phyloP scores from a whole-genome alignment of 2,797 vertebrate species.

The Pyrocephalus nanus region DNA sequence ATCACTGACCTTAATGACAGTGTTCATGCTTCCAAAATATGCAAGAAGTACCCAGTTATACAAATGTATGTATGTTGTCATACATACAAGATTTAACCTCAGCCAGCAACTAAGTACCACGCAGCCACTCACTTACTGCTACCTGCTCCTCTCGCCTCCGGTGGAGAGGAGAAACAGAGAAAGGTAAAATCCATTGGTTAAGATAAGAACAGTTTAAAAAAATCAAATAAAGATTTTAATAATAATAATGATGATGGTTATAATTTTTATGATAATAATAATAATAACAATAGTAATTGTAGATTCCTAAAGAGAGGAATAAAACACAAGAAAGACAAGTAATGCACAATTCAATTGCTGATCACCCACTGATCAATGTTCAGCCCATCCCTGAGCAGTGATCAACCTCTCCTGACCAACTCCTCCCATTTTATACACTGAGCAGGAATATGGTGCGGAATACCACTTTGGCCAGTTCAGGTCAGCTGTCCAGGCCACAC shows the following conservation, averaged over 20 bases:
- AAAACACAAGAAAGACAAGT: not conserved
- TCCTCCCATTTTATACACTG: not conserved
- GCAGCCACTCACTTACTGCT: not conserved
- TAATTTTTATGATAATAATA: not conserved
- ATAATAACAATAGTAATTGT: not conserved
- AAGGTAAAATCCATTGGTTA: not conserved
- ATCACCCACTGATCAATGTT: not conserved
- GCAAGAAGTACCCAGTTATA: not conserved
- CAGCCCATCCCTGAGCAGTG: not conserved
- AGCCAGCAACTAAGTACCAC: not conserved
- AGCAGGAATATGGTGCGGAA: not conserved
- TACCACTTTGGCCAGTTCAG: not conserved
- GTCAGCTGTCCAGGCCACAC: not conserved
- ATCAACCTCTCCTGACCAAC: not conserved
- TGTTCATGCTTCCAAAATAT: not conserved
- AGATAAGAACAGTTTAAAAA: not conserved
- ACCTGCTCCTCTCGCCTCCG: too few species aligned
- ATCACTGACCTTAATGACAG: not conserved
- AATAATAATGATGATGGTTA: too few species aligned
- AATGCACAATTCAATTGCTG: not conserved
- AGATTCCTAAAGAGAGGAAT: not conserved
- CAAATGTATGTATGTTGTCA: fast-evolving
- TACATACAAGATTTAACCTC: not conserved
- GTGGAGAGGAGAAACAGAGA: not conserved
- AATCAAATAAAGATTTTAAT: not conserved